Evolutionary conservation across 2,113 vertebrate genomes (phyloP).

Genomic region (Tichodroma muraria): DNA sequence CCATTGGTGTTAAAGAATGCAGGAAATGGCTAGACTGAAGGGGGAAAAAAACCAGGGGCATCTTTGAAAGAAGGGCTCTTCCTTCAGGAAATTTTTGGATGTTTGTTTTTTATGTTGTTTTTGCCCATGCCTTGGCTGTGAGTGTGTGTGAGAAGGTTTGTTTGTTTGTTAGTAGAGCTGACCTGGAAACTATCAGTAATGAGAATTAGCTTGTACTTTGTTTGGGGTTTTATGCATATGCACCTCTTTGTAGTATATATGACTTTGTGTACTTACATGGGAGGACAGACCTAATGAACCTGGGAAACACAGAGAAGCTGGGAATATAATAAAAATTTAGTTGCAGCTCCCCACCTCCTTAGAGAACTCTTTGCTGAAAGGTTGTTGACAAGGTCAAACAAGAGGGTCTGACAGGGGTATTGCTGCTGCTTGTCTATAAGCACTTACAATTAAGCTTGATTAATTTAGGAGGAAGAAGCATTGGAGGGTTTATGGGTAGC

Average conservation of each 20-base stretch:
- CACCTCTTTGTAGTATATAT: neutral
- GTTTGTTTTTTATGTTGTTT: neutral
- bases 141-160: neutral
- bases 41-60: fast-evolving
- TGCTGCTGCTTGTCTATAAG: neutral
- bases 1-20: neutral
- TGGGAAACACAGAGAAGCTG: neutral
- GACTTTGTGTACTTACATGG: neutral
- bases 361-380: neutral
- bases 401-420: neutral
- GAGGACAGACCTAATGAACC: neutral
- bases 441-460: neutral
- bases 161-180: neutral
- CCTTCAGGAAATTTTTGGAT: neutral
- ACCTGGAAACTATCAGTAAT: neutral
- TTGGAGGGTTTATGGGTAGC: neutral
- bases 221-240: neutral
- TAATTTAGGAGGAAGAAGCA: neutral
- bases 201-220: neutral
- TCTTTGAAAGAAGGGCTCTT: neutral
- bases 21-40: neutral
- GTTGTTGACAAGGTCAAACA: neutral
- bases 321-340: neutral
- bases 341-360: neutral
- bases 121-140: neutral